Base-by-base conservation (phyloP, 1,140 invertebrate species). In the Caenorhabditis latens region DNA sequence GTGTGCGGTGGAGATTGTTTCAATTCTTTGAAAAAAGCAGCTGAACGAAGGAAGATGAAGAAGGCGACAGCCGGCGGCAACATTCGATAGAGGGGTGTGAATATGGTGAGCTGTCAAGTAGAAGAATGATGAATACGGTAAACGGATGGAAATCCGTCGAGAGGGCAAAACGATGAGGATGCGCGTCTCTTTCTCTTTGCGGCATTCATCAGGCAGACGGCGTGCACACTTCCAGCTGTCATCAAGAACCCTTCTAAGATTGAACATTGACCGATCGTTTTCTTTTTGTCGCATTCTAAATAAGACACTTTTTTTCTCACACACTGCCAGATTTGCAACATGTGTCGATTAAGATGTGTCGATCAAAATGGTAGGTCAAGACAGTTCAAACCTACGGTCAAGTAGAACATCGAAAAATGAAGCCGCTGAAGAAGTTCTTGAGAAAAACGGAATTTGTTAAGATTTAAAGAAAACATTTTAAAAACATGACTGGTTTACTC, bases 91-190 rank as follows among this genome's bases (percentile, higher is more conserved):
- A 19, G n/a, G 46, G 71, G 71, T 79, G 71, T 79, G 71, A 79
- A 79, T 79, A 79, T 79, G 71, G 71, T 79, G 71, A 79, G 71
- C 71, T 79, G 71, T 79, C 71, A 79, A 48, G 13, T 79, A 79
- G 43, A 79, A 79, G 71, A 79, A 79, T 79, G 71, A 79, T 79
- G 71, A 79, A 79, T 79, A 79, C 71, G 71, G 71, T 79, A 79
- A 79, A 79, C 71, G 71, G 71, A 79, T 79, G 71, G 71, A 43
- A 79, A 79, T 79, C 71, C 46, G 71, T 79, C 71, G 71, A 79
- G 71, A 79, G 71, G 71, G 71, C 71, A 79, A 46, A 24, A n/a
- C 32, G 42, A 71, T 32, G 19, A 79, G 71, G 71, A 79, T 79
- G 71, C 46, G 71, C 11, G 7, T 1, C 8, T 42, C n/a, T 79